Percentiles rank a stretch among this genome's conserved stretches.
phyloP scores from a whole-genome alignment of 2,113 vertebrate species.

The Ophthalmolycus amberensis region DNA sequence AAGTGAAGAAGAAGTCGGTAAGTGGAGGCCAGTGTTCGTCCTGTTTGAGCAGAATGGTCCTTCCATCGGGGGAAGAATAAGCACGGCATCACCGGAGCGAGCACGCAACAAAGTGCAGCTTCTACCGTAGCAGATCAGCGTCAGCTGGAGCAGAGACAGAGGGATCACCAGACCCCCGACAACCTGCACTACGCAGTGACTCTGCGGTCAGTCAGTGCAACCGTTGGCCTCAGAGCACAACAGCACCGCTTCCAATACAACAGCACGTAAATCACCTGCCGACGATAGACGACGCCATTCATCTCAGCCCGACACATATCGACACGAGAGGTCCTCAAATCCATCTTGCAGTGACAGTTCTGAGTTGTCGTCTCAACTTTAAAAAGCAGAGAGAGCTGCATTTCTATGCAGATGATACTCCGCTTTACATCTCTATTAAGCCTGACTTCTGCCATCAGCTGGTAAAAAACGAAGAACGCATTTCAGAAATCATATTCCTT shows the following conservation, averaged over 20 bases:
- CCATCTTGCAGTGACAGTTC: conserved; percentile 31
- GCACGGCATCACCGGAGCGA: neutral
- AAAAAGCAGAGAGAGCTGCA: neutral
- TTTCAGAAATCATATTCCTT: too few relatives aligned
- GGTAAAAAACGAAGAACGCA: too few relatives aligned
- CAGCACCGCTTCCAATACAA: neutral
- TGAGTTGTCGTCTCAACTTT: too few relatives aligned
- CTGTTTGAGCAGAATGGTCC: neutral
- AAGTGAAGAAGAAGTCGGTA: neutral
- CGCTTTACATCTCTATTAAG: too few relatives aligned
- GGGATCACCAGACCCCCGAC: neutral
- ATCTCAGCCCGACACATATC: conserved; percentile 51
- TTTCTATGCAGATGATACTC: too few relatives aligned
- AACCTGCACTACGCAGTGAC: neutral
- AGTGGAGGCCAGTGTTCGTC: neutral
- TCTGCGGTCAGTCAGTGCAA: neutral
- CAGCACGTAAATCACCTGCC: conserved; percentile 23
- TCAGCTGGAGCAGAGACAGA: neutral
- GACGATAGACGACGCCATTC: neutral
- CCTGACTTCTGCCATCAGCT: too few relatives aligned
- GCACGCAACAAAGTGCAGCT: neutral
- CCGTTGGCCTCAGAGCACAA: neutral
- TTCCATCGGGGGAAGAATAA: neutral
- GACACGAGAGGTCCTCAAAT: conserved; percentile 26
- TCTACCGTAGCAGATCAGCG: neutral